A percentile compares a stretch with the other conserved stretches of the same genome.
Evolutionary conservation across 2,113 vertebrate genomes (phyloP).

Genomic region (Nyctibius bracteatus): DNA sequence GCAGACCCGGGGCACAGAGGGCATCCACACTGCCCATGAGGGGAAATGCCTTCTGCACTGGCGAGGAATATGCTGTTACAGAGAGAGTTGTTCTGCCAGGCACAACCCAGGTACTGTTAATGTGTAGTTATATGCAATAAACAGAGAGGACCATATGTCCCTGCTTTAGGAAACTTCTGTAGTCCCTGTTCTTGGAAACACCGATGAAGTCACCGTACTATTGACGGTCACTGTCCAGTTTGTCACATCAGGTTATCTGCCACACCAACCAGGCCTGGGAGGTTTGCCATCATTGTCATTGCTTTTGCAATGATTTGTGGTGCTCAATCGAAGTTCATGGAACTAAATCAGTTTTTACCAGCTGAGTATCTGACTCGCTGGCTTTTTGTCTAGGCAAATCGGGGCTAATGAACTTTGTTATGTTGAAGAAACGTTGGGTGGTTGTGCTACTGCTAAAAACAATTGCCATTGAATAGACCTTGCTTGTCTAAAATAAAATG

Average conservation of each 20-base stretch:
- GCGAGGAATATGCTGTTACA: background rate
- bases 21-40: accelerated
- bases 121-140: accelerated
- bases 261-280: background rate
- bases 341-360: background rate
- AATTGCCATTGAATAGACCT: background rate
- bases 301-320: background rate
- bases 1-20: background rate
- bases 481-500: background rate
- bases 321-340: background rate
- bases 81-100: background rate
- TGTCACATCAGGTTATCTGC: background rate
- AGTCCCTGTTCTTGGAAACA: background rate
- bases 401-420: background rate
- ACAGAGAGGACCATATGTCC: accelerated
- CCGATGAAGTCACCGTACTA: background rate
- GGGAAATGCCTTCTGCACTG: background rate
- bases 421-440: background rate
- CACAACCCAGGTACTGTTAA: accelerated
- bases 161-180: background rate
- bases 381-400: background rate
- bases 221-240: background rate
- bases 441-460: background rate
- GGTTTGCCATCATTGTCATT: background rate
- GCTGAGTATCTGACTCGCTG: background rate